phyloP scores from a whole-genome alignment of 2,797 vertebrate genomes.

The Petrocephalus sullivani region DNA sequence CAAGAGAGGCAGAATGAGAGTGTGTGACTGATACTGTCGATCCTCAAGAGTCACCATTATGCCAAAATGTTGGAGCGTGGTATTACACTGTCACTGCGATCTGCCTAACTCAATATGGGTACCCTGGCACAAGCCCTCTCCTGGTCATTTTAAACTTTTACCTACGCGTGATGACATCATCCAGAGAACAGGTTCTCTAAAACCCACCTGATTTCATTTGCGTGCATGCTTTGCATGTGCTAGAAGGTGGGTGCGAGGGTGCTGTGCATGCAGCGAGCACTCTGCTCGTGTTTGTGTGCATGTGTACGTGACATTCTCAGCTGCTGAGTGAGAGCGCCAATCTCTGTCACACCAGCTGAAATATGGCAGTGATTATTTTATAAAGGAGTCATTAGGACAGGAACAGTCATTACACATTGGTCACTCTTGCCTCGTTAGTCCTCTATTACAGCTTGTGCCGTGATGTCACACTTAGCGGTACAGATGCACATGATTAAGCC shows the following conservation, averaged over 20 bases:
- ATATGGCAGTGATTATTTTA: slow-evolving; percentile 13
- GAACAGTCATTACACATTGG: not conserved
- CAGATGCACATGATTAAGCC: not conserved
- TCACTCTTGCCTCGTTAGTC: not conserved
- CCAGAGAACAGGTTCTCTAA: not conserved
- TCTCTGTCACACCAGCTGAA: slow-evolving; percentile 5
- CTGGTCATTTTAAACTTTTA: not conserved
- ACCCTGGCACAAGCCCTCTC: not conserved
- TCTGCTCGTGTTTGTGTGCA: slow-evolving; percentile 12
- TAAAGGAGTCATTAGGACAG: not conserved
- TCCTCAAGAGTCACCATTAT: slow-evolving; percentile 64
- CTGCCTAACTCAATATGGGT: not conserved
- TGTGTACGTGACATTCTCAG: not conserved
- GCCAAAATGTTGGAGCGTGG: slow-evolving; percentile 61
- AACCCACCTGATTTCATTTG: not conserved
- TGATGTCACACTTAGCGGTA: not conserved
- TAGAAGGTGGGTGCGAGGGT: slow-evolving; percentile 22
- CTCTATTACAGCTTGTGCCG: not conserved
- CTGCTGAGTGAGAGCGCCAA: not conserved
- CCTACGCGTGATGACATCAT: not conserved
- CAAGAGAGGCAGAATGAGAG: slow-evolving; percentile 37
- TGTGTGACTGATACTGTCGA: slow-evolving; percentile 62
- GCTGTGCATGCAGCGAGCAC: not conserved
- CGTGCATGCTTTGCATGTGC: not conserved
- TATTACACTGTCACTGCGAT: not conserved